Percentiles rank a stretch among this genome's conserved stretches.
phyloP scores from a whole-genome alignment of 1,140 invertebrate genomes.

The Idris sp. region DNA sequence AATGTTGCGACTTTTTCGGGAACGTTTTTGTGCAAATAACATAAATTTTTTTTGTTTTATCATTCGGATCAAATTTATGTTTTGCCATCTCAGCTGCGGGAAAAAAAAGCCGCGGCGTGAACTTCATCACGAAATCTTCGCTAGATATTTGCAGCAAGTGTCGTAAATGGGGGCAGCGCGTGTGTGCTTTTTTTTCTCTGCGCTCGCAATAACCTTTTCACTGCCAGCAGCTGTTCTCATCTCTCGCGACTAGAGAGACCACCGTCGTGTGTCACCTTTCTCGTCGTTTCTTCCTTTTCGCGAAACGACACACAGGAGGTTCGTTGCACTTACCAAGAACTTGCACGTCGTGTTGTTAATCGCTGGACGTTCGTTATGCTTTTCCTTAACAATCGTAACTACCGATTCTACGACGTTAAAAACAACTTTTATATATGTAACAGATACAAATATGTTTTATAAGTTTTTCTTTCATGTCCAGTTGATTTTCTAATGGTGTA shows the following conservation, averaged over 20 bases:
- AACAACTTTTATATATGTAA: conserved; percentile 20
- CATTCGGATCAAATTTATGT: conserved; percentile 29
- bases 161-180: conserved; percentile 59
- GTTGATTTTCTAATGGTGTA: neutral
- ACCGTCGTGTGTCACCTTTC: conserved; percentile 56
- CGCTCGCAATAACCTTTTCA: conserved; percentile 62
- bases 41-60: no score
- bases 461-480: conserved; percentile 1
- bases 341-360: conserved; percentile 43
- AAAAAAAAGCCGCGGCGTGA: conserved; percentile 32
- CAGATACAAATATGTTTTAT: conserved; percentile 28
- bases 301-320: conserved; percentile 49
- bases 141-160: conserved; percentile 58
- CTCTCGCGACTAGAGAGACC: conserved; percentile 50
- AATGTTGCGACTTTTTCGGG: conserved; percentile 16
- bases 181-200: conserved; percentile 47
- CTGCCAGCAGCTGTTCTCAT: conserved; percentile 61
- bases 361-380: conserved; percentile 53
- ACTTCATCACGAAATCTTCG: conserved; percentile 44
- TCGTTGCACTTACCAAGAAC: conserved; percentile 55
- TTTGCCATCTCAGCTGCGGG: conserved; percentile 20
- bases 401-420: conserved; percentile 35
- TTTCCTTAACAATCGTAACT: conserved; percentile 49
- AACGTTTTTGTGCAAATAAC: no score
- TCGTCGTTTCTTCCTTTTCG: conserved; percentile 52